Evolutionary conservation across 1,140 invertebrate species (phyloP).

Genomic region (Nephotettix cincticeps): DNA sequence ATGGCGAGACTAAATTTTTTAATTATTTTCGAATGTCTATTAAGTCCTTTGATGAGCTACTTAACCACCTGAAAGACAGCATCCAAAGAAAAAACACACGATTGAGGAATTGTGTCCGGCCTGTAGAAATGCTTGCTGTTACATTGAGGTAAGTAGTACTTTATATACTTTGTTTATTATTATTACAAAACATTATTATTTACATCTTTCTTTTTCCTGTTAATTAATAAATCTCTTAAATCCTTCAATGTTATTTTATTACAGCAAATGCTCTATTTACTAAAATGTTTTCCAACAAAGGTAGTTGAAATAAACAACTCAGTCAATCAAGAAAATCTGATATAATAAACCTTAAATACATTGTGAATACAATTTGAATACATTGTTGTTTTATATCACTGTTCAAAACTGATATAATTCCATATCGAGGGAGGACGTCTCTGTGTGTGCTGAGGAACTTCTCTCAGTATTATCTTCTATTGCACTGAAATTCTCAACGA

Average conservation of each 20-base stretch:
- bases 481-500: background rate
- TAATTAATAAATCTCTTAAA: too few relatives aligned
- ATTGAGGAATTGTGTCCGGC: background rate
- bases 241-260: background rate
- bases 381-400: background rate
- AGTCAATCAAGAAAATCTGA: background rate
- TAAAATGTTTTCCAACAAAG: background rate
- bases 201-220: too few relatives aligned
- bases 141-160: background rate
- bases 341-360: background rate
- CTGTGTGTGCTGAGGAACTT: background rate
- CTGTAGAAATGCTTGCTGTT: background rate
- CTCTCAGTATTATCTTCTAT: background rate
- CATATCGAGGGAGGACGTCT: background rate
- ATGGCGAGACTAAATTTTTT: background rate
- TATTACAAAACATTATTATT: background rate
- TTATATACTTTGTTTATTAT: background rate
- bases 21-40: too few relatives aligned
- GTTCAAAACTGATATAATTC: background rate
- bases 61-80: background rate
- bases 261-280: background rate
- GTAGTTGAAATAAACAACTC: background rate
- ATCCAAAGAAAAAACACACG: background rate
- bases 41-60: constrained; percentile 13
- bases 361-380: background rate